Evolutionary conservation across 1,140 invertebrate genomes (phyloP).

Genomic region (Saccostrea glomerata): DNA sequence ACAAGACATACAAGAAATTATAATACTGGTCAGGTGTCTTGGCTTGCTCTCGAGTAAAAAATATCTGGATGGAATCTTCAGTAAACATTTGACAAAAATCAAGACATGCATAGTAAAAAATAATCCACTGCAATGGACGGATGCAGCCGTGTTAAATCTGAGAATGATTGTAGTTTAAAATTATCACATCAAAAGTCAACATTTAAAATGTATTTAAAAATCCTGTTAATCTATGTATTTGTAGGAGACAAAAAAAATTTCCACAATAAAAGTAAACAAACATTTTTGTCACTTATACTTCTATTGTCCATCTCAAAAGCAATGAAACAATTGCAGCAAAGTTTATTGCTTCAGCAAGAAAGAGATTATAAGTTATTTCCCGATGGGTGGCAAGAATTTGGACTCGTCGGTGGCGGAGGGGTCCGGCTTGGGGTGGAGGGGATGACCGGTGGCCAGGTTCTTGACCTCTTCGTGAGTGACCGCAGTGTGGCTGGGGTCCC

Average conservation of each 20-base stretch:
- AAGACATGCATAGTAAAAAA: conserved; percentile 15
- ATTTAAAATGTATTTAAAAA: not conserved
- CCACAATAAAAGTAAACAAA: not conserved
- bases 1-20: not conserved
- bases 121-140: not conserved
- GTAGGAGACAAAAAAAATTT: not conserved
- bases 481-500: conserved; percentile 43
- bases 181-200: not conserved
- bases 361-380: conserved; percentile 35
- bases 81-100: not conserved
- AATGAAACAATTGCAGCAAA: not conserved
- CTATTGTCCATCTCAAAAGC: not conserved
- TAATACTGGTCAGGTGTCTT: conserved; percentile 18
- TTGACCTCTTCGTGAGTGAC: conserved; percentile 47
- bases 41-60: not conserved
- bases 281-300: not conserved
- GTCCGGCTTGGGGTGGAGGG: conserved; percentile 41
- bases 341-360: not conserved
- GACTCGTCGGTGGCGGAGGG: conserved; percentile 43
- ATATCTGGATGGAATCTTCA: not conserved
- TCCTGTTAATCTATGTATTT: not conserved
- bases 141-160: not conserved
- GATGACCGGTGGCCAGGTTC: conserved; percentile 29
- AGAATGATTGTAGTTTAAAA: not conserved
- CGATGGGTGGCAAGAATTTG: conserved; percentile 60